phyloP scores from a whole-genome alignment of 2,888 invertebrate genomes.

The Cyclophora punctaria region DNA sequence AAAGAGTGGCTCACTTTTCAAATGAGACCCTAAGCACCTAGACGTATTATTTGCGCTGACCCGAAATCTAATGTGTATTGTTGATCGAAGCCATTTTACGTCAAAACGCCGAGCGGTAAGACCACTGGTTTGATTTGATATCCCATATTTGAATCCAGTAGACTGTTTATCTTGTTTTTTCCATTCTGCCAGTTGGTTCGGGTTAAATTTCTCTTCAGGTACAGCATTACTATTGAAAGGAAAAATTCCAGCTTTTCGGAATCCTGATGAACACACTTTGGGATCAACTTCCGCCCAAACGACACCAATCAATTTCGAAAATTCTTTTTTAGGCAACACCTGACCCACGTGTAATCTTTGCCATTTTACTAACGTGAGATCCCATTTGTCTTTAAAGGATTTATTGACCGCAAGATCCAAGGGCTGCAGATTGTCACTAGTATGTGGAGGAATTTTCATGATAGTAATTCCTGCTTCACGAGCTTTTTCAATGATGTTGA shows the following conservation, averaged over 20 bases:
- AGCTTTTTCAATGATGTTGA: conserved; percentile 10
- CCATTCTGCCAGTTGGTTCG: not conserved
- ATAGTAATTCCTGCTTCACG: conserved; percentile 9
- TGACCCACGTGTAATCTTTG: conserved; percentile 10
- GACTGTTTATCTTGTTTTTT: not conserved
- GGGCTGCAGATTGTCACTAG: conserved; percentile 1
- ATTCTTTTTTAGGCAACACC: conserved; percentile 8
- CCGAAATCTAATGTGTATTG: no score
- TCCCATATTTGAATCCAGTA: no score
- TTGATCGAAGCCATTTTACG: no score
- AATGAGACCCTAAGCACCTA: no score
- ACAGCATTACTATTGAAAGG: not conserved
- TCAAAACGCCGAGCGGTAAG: no score
- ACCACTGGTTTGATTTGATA: no score
- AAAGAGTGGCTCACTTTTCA: no score
- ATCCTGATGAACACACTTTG: not conserved
- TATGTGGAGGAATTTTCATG: conserved; percentile 15
- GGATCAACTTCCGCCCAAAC: conserved; percentile 6
- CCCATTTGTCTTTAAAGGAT: not conserved
- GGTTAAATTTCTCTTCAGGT: not conserved
- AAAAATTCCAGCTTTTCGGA: conserved; percentile 1
- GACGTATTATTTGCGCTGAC: no score
- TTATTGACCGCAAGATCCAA: not conserved
- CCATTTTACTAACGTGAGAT: conserved; percentile 9
- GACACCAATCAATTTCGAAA: conserved; percentile 6